Evolutionary conservation across 2,113 vertebrate genomes (phyloP).

Genomic region (Cryptotis parvus): DNA sequence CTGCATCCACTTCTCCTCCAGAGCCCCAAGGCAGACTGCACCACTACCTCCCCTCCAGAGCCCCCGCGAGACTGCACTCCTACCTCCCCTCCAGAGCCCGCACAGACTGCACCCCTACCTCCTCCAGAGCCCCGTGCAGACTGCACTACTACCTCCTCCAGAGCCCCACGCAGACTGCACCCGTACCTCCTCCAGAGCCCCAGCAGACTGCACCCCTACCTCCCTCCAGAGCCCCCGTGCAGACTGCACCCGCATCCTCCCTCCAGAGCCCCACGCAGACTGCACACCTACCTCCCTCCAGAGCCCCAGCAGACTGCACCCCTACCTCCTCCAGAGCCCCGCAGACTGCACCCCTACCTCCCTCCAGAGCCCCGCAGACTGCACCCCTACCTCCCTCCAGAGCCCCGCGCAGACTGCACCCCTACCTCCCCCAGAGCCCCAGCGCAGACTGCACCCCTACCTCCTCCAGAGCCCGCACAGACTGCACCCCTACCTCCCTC

Average conservation of each 20-base stretch:
- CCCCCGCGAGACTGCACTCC: too few relatives aligned
- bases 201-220: not conserved
- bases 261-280: not conserved
- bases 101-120: not conserved
- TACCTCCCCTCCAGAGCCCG: not conserved
- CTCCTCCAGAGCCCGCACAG: not conserved
- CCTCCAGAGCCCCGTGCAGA: not conserved
- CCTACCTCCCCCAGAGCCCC: not conserved
- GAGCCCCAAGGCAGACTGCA: too few relatives aligned
- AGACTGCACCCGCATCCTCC: not conserved
- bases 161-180: too few relatives aligned
- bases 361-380: not conserved
- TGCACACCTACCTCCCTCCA: not conserved
- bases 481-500: not conserved
- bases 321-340: not conserved
- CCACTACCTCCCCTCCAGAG: not conserved
- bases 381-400: not conserved
- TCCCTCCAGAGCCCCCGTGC: not conserved
- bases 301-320: too few relatives aligned
- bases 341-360: not conserved
- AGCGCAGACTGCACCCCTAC: not conserved
- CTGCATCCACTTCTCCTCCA: not conserved
- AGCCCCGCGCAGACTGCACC: rapidly evolving
- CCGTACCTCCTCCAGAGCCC: not conserved
- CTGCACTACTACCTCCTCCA: not conserved